Percentiles rank a stretch among this genome's conserved stretches.
These are phyloP conservation scores for Bombylius major DNA, from an alignment of 2,888 invertebrate species.

Conservation along the genomic window DNA sequence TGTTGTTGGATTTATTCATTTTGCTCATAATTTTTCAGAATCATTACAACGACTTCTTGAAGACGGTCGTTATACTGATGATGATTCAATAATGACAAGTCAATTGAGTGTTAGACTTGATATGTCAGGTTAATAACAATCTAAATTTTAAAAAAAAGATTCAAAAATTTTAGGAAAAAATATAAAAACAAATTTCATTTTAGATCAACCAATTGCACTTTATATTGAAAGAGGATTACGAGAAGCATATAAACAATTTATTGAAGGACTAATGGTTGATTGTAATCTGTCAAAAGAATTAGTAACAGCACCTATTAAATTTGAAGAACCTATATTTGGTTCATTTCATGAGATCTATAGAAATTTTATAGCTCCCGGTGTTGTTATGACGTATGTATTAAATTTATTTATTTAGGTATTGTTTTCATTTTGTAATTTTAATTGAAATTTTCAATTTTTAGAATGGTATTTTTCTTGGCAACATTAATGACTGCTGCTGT, in stretches of 20 bases:
- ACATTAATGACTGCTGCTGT: slow-evolving; percentile 71
- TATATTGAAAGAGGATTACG: slow-evolving; percentile 56
- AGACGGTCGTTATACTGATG: slow-evolving; percentile 44
- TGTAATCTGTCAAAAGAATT: slow-evolving; percentile 48
- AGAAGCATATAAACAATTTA: slow-evolving; percentile 54
- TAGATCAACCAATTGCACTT: slow-evolving; percentile 75
- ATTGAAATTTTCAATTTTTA: slow-evolving; percentile 29
- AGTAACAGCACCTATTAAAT: slow-evolving; percentile 50
- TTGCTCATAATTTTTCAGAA: slow-evolving; percentile 59
- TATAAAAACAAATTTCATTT: slow-evolving; percentile 15
- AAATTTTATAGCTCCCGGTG: slow-evolving; percentile 73
- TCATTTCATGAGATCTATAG: slow-evolving; percentile 53
- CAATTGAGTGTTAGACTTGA: slow-evolving; percentile 59
- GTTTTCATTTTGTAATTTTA: background rate
- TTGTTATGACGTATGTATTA: slow-evolving; percentile 60
- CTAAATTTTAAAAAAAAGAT: background rate
- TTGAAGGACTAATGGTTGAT: slow-evolving; percentile 46
- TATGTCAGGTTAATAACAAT: slow-evolving; percentile 49
- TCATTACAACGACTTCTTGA: slow-evolving; percentile 46
- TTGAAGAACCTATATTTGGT: slow-evolving; percentile 60
- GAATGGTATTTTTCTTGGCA: slow-evolving; percentile 75
- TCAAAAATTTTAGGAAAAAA: background rate
- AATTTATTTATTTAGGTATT: background rate
- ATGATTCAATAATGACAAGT: slow-evolving; percentile 43
- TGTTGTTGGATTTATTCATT: slow-evolving; percentile 51